Percentiles rank a stretch among this genome's conserved stretches.
Evolutionary conservation across 2,888 invertebrate species (phyloP).

Genomic region (Heteromurus nitidus): DNA sequence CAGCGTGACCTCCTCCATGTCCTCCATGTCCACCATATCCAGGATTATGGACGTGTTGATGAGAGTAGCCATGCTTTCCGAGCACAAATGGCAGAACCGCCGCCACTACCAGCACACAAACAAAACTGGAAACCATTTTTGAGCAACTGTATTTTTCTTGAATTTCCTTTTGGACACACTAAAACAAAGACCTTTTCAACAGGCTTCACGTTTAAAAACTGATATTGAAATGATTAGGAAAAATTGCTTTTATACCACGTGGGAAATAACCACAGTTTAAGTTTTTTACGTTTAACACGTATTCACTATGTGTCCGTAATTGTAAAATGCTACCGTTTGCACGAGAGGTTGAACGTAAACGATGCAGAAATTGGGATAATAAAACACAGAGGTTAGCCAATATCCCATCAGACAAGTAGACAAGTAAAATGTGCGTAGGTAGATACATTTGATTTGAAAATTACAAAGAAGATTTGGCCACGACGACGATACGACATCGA

Average conservation of each 20-base stretch:
- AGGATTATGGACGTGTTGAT: constrained; percentile 67
- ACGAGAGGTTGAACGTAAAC: too few relatives aligned
- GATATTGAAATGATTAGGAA: not conserved
- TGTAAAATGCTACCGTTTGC: too few relatives aligned
- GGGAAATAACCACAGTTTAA: too few relatives aligned
- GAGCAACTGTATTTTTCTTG: not conserved
- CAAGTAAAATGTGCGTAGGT: too few relatives aligned
- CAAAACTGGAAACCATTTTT: constrained; percentile 27
- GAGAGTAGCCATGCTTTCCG: constrained; percentile 67
- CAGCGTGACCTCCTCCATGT: constrained; percentile 43
- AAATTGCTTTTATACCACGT: constrained; percentile 51
- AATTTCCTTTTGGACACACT: not conserved
- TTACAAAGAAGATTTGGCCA: too few relatives aligned
- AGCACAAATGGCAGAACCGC: constrained; percentile 54
- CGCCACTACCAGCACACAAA: constrained; percentile 38
- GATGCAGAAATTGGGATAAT: too few relatives aligned
- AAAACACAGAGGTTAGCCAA: too few relatives aligned
- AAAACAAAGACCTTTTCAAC: not conserved
- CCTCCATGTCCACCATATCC: constrained; percentile 61
- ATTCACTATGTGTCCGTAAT: too few relatives aligned
- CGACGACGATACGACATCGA: too few relatives aligned
- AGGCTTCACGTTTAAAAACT: constrained; percentile 5
- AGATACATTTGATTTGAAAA: too few relatives aligned
- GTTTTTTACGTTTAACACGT: too few relatives aligned
- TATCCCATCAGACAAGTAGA: too few relatives aligned